A percentile compares a stretch with the other conserved stretches of the same genome.
phyloP scores from a whole-genome alignment of 2,797 vertebrate species.

The Erpetoichthys calabaricus region DNA sequence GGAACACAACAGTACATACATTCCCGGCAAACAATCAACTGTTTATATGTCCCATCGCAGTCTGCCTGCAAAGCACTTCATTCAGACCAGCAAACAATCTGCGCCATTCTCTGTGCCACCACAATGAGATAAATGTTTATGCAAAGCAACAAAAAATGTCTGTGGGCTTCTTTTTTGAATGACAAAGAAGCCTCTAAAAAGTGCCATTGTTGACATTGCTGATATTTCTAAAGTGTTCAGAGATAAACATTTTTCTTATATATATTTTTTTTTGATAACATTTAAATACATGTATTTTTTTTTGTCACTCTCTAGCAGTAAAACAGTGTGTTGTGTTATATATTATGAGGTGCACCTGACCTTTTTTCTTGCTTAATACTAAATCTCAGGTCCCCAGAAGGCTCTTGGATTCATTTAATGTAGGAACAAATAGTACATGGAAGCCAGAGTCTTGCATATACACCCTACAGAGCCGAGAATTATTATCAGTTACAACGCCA shows the following conservation, averaged over 20 bases:
- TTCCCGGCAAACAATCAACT: conserved; percentile 34
- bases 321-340: not conserved
- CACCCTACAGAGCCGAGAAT: conserved; percentile 20
- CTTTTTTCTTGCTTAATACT: too few species aligned
- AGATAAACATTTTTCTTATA: too few species aligned
- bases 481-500: conserved; percentile 15
- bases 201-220: too few species aligned
- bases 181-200: conserved; percentile 21
- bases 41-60: conserved; percentile 34
- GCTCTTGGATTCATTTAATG: conserved; percentile 22
- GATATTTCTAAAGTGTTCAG: too few species aligned
- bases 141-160: conserved; percentile 11
- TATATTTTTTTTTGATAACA: too few species aligned
- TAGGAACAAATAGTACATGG: conserved; percentile 18
- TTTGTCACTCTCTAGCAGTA: too few species aligned
- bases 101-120: conserved; percentile 30
- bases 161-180: conserved; percentile 25
- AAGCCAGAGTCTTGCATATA: conserved; percentile 16
- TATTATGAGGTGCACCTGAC: conserved; percentile 19
- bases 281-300: too few species aligned
- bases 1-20: conserved; percentile 24
- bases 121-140: conserved; percentile 37
- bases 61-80: conserved; percentile 27
- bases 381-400: conserved; percentile 14
- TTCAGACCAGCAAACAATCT: conserved; percentile 38